Conservation (phyloP, 2,113 vertebrate species). For the Melierax canorus region DNA sequence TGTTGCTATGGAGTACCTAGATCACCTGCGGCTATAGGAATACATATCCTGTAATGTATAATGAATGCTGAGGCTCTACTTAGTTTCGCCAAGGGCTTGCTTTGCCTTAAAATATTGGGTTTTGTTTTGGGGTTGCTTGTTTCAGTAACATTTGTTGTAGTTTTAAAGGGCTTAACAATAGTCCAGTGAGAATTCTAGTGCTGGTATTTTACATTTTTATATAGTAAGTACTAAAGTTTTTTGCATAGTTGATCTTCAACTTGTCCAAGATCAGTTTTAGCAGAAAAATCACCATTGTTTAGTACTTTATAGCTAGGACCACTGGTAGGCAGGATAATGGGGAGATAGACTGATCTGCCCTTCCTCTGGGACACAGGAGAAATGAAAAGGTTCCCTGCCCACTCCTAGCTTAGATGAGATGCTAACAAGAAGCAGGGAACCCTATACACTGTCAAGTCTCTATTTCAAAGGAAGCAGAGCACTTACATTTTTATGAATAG, state of each 20-base stretch:
- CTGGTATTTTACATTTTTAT: neutral
- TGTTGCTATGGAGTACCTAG: neutral
- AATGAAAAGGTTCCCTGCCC: neutral
- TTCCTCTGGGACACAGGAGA: neutral
- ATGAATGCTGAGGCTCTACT: constrained; percentile 2
- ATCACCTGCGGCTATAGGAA: constrained; percentile 41
- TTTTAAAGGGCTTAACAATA: neutral
- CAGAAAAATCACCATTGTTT: neutral
- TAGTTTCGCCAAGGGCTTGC: constrained; percentile 31
- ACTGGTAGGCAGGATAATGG: neutral
- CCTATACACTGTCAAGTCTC: neutral
- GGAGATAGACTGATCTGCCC: neutral
- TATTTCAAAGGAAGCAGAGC: constrained; percentile 11
- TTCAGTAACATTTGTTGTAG: neutral
- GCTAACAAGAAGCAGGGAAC: constrained; percentile 20
- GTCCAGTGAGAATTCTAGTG: neutral
- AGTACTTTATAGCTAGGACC: neutral
- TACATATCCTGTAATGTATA: constrained; percentile 20
- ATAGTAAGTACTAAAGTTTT: neutral
- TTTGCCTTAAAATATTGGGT: neutral
- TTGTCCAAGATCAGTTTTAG: neutral
- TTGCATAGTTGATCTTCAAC: neutral
- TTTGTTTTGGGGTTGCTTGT: neutral
- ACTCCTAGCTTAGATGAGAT: neutral
- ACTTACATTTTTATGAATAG: neutral